Evolutionary conservation across 2,113 vertebrate genomes (phyloP).

Genomic region (Grallaria varia): DNA sequence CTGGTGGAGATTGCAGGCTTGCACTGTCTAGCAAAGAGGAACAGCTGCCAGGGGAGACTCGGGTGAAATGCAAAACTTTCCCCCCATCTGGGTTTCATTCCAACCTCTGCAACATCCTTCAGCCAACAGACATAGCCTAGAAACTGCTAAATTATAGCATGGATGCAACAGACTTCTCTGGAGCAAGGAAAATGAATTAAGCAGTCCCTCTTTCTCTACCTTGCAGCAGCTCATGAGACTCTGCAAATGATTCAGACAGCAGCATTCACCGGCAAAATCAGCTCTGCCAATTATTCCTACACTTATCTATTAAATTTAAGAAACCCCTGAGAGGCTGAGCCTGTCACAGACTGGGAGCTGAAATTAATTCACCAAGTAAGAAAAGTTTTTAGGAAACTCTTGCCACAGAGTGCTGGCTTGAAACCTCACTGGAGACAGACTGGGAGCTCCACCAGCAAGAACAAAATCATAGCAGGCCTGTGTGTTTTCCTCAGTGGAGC

Average conservation of each 20-base stretch:
- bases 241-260: not conserved
- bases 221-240: not conserved
- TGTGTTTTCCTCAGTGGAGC: not conserved
- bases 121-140: not conserved
- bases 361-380: not conserved
- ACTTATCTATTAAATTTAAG: slow-evolving; percentile 12
- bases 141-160: not conserved
- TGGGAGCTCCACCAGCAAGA: not conserved
- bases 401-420: not conserved
- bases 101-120: not conserved
- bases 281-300: slow-evolving; percentile 4
- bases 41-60: accelerated
- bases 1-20: not conserved
- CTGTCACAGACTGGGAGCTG: not conserved
- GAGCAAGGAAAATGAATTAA: slow-evolving; percentile 8
- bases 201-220: not conserved
- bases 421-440: not conserved
- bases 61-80: not conserved
- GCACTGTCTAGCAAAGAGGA: not conserved
- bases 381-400: not conserved
- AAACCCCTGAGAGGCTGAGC: not conserved
- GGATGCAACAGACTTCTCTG: not conserved
- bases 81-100: not conserved
- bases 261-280: not conserved
- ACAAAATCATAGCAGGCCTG: not conserved